Base-by-base conservation (phyloP, 2,888 invertebrate species). In the Anthrax anthrax region DNA sequence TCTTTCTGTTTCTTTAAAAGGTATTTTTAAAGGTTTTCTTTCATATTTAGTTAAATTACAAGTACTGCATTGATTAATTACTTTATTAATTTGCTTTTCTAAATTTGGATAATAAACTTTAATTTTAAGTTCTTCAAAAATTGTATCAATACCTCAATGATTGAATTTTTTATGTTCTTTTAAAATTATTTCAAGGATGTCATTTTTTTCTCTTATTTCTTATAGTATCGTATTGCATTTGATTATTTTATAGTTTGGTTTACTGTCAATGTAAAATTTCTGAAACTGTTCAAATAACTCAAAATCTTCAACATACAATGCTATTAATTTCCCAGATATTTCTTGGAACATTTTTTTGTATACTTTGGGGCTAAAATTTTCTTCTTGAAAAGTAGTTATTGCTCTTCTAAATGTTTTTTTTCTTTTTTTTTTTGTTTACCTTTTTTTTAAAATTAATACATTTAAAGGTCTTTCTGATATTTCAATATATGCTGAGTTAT, bases 1-100 rank as follows among this genome's bases (percentile, higher is more conserved):
- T 3, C 39, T 43, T 43, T 43, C 39, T 13, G 47, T 47, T 14
- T 18, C 38, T 39, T 38, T 47, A 16, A 42, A 39, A n/a, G 47
- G 42, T 4, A 42, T 47, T 32, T 23, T 23, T 23, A 23, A 23
- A 4, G 23, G 23, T 23, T 23, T 4, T 23, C 23, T 23, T 23
- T 23, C 40, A 17, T 40, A 40, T 10, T 40, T 40, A 2, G 12
- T 13, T 17, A 2, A 17, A 10, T n/a, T 40, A 9, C 29, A 40
- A 6, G 10, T 17, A 17, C 29, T 29, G 32, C 40, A 40, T 14
- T 44, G 16, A 18, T 39, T 39, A 18, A 44, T 39, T 17, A 39
- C 23, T 34, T 39, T 14, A 14, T 39, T 13, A 14, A 44, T 34
- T 44, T 12, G 6, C 18, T n/a, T 19, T 39, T n/a, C 34, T 4